Evolutionary conservation across 1,140 invertebrate genomes (phyloP), one percentile per base, ranked within the genome.

Genomic region (Drosophila arawakana): DNA sequence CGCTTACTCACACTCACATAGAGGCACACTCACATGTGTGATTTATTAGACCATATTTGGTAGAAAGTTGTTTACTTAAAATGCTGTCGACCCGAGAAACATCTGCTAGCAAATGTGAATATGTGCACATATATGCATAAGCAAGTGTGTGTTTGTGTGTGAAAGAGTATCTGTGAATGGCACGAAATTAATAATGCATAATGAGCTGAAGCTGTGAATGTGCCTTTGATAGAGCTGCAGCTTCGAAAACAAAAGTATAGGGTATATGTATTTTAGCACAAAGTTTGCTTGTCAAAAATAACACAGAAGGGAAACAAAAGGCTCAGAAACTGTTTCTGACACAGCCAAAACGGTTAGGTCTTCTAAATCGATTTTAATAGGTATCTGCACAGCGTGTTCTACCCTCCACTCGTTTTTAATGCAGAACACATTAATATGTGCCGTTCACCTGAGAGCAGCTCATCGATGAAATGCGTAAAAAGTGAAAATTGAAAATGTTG

Each of bases 1-100:
- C n/a, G n/a, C n/a, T n/a, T n/a, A n/a, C n/a, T n/a, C n/a, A n/a
- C 25, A 25, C 25, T 3, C 1, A 25, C 25, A 30, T 6, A 65
- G 1, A 50, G 21, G 18, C 43, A 69, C 41, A 50, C 44, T 58
- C 63, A 57, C 68, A 82, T 68, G 54, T 63, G 59, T 49, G 63
- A 73, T 76, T 88, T 82, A 86, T 88, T 82, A 69, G 54, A 52
- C 65, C 79, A 62, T 72, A 70, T 85, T 77, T 62, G 58, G 47
- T 44, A 34, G 52, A 88, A 86, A 80, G 83, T 88, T 86, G 60
- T 59, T 66, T 47, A 41, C 54, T 59, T 63, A 68, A 79, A 76
- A 47, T 66, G 30, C 65, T 35, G 37, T 30, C 30, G 30, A 52
- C 9, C 50, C 7, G n/a, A 25, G 34, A 30, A 52, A 35, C 50